Base-by-base conservation (phyloP, 2,113 vertebrate genomes). In the Onychostruthus taczanowskii region DNA sequence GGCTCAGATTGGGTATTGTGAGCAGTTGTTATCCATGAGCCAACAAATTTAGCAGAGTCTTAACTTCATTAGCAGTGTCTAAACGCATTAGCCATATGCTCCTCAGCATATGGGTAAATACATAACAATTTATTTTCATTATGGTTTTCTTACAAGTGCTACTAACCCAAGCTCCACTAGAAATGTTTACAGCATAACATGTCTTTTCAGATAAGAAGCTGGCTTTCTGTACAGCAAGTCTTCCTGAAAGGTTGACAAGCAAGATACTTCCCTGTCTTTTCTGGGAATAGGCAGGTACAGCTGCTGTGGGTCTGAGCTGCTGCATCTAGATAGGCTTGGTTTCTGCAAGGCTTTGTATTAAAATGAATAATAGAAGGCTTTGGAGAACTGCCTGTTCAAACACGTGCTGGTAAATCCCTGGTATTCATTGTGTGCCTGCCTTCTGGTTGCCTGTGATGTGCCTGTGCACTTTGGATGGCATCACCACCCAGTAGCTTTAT, bases 61-160 rank as follows among this genome's bases (percentile, higher is more conserved):
- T 97, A 97, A 97, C 94, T 97, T 97, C 94, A 96, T 97, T 97
- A 97, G 94, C 68, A 81, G 52, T 93, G 95, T 97, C 95, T 97
- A 96, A 97, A 97, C 78, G 91, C 95, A 95, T 97, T 97, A 97
- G 93, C 95, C 97, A 97, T 95, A 96, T 97, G 96, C 63, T 97
- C 67, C 84, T 94, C 93, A 94, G 94, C 96, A 97, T 97, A 97
- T 97, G 97, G 95, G 93, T 95, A 97, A 96, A 97, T 96, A 96
- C 55, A 89, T 95, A 97, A 93, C 95, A 95, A 97, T 97, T 97
- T 97, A 95, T 97, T 97, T 97, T 97, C 95, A 96, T 97, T 97
- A 97, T 62, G 7, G 59, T 84, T 95, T 96, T 95, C 89, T 90
- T 97, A 85, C 59, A 89, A 94, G 93, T 74, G 88, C 66, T 93